Base-by-base conservation (phyloP, 92 coral and sea anemone species). In the Phenganax marumi region DNA sequence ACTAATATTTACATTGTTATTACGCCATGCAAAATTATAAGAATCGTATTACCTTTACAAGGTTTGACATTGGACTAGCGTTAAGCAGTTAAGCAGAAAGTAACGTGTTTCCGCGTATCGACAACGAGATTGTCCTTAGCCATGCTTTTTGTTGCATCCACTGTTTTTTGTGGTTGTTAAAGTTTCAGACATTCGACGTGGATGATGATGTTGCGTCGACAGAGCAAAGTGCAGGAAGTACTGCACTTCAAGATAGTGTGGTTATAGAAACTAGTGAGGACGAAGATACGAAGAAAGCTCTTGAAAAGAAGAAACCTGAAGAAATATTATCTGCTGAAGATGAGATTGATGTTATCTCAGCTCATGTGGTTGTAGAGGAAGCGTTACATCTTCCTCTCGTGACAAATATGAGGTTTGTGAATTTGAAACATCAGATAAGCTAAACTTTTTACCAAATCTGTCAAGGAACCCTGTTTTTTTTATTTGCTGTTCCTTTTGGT, bases 311-410 rank as follows among this genome's bases (percentile, higher is more conserved):
- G 33, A 64, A 84, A 74, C 53, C 48, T 52, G 68, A 86, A 48
- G 80, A 68, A 73, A n/a, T 24, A 13, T 52, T 47, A 4, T 71
- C 73, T 49, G 60, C 60, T 48, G 87, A 22, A 12, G 84, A 84
- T 80, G 85, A 83, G 57, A 82, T 81, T 12, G 89, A 91, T 81
- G 81, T 91, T 52, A 92, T 94, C 73, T 84, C 97, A 72, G 98
- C 96, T 17, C 98, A 95, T 84, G 87, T 95, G 23, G 75, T 90
- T 46, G 85, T 95, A 79, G 97, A 95, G 70, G 93, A 91, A 76
- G 98, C 98, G 1, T 91, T 87, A 39, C 97, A 91, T 74, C 85
- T 95, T 76, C 93, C 92, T 63, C 75, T 88, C 69, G 87, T 91
- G 48, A 83, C 85, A 83, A 92, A 91, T 46, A 84, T 84, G 77